Percentiles rank a stretch among this genome's conserved stretches.
Evolutionary conservation across 1,140 invertebrate genomes (phyloP).

Genomic region (Drosophila chauvacae): DNA sequence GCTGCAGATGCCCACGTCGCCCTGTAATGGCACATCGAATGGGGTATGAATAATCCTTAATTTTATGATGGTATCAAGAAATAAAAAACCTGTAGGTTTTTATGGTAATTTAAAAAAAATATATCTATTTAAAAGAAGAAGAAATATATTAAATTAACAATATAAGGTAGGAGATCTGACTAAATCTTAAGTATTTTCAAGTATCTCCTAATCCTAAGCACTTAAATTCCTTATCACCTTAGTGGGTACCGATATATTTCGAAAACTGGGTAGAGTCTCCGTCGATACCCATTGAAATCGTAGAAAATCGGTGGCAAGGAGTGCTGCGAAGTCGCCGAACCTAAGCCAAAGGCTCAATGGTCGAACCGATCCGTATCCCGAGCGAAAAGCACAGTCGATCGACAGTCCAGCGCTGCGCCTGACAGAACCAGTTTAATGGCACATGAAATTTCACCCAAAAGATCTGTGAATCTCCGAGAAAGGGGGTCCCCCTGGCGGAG

Average conservation of each 20-base stretch:
- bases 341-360: slow-evolving; percentile 14
- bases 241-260: too few species aligned
- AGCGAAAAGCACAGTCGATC: slow-evolving; percentile 26
- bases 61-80: background rate
- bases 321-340: slow-evolving; percentile 11
- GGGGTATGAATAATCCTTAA: too few species aligned
- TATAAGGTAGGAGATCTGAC: background rate
- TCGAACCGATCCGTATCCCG: slow-evolving; percentile 1
- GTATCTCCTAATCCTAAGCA: background rate
- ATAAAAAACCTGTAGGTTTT: background rate
- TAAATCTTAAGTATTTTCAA: background rate
- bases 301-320: slow-evolving; percentile 14
- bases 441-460: slow-evolving; percentile 81
- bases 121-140: too few species aligned
- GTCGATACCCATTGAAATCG: background rate
- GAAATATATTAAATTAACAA: background rate
- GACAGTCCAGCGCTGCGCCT: slow-evolving; percentile 29
- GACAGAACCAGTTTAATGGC: slow-evolving; percentile 82
- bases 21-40: too few species aligned
- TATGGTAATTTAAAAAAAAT: too few species aligned
- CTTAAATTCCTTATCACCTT: too few species aligned
- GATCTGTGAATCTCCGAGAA: slow-evolving; percentile 66
- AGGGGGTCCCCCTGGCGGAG: slow-evolving; percentile 1
- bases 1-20: too few species aligned
- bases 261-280: background rate